Evolutionary conservation across 2,797 vertebrate species (phyloP).

Genomic region (Triplophysa bombifrons): DNA sequence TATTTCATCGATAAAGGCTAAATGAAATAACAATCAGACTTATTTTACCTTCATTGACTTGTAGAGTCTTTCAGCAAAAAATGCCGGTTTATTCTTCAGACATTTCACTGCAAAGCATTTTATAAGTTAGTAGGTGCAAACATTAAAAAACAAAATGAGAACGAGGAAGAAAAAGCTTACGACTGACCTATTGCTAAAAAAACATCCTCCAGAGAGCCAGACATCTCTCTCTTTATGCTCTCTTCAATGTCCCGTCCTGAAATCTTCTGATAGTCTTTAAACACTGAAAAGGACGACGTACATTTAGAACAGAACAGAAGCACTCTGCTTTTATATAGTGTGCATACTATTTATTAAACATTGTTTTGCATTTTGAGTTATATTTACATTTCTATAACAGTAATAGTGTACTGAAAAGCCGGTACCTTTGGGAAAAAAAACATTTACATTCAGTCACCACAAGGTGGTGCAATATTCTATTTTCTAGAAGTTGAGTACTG

Average conservation of each 20-base stretch:
- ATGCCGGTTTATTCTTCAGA: conserved; percentile 80
- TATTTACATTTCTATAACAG: neutral
- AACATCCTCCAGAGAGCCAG: conserved; percentile 87
- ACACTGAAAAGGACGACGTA: conserved; percentile 76
- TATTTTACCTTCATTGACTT: conserved; percentile 96
- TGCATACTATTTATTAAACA: neutral
- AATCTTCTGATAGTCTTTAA: conserved; percentile 87
- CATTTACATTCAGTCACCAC: conserved; percentile 1
- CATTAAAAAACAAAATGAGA: neutral
- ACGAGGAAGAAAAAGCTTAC: too few species aligned
- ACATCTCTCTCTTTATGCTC: conserved; percentile 97
- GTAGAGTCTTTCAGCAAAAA: conserved; percentile 93
- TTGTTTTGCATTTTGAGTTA: neutral
- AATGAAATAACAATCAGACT: neutral
- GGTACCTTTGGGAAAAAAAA: neutral
- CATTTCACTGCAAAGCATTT: conserved; percentile 83
- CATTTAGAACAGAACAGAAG: neutral
- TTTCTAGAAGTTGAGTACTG: neutral
- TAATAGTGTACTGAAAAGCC: too few species aligned
- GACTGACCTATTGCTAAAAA: conserved; percentile 91
- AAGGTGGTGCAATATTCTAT: neutral
- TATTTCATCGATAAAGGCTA: neutral
- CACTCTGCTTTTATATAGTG: neutral
- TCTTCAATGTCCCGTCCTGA: conserved; percentile 89
- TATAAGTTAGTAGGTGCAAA: neutral